phyloP scores from a whole-genome alignment of 2,888 invertebrate genomes.

The Timandra comae region DNA sequence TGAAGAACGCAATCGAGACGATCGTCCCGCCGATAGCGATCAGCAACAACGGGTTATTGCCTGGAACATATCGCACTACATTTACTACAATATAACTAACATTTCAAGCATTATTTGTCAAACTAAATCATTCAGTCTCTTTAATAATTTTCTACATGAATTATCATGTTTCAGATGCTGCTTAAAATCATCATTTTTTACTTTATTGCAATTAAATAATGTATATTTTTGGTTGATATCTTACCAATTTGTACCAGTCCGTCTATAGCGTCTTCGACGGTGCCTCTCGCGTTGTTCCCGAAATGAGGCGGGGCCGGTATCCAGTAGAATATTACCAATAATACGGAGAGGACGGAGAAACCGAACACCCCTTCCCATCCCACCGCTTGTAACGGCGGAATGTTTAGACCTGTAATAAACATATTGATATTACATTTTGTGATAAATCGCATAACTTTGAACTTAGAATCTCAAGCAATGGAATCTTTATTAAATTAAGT shows the following conservation, averaged over 20 bases:
- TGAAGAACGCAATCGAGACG: conserved; percentile 94
- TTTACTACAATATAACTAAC: too few relatives aligned
- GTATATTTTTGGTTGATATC: too few relatives aligned
- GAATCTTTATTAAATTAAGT: too few relatives aligned
- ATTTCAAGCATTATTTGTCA: too few relatives aligned
- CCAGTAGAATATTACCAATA: conserved; percentile 82
- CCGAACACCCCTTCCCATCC: conserved; percentile 91
- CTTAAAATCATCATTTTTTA: conserved; percentile 2
- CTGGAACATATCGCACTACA: conserved; percentile 33
- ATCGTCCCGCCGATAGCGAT: conserved; percentile 80
- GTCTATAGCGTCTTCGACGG: conserved; percentile 90
- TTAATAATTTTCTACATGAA: not conserved
- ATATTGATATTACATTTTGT: too few relatives aligned
- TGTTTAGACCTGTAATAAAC: conserved; percentile 79
- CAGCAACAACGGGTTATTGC: conserved; percentile 55
- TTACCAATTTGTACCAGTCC: conserved; percentile 89
- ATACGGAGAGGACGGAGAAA: conserved; percentile 48
- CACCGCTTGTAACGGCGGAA: conserved; percentile 92
- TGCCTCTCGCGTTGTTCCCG: conserved; percentile 82
- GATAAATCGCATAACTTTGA: not conserved
- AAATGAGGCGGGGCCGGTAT: conserved; percentile 85
- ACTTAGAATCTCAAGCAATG: too few relatives aligned
- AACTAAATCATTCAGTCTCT: too few relatives aligned
- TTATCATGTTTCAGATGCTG: not conserved
- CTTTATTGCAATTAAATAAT: not conserved